phyloP scores from a whole-genome alignment of 2,888 invertebrate species.

The Drosophila recens region DNA sequence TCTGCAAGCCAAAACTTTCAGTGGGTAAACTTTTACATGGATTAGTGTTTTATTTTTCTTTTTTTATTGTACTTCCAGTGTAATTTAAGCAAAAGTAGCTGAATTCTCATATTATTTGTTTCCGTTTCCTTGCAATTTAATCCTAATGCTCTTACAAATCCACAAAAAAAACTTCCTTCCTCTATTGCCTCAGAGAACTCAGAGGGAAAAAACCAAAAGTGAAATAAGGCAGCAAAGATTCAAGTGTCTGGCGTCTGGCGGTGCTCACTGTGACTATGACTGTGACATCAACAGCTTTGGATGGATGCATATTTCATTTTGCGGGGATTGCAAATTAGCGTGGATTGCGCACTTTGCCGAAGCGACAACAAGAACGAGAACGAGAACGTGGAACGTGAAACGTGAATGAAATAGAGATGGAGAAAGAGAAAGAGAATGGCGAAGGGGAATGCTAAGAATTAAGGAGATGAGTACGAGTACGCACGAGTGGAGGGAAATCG shows the following conservation, averaged over 20 bases:
- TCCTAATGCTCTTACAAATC: conserved; percentile 14
- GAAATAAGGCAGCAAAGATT: conserved; percentile 41
- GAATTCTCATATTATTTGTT: background rate
- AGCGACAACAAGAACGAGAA: conserved; percentile 13
- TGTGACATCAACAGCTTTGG: conserved; percentile 29
- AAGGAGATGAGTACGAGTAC: conserved; percentile 5
- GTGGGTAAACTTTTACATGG: background rate
- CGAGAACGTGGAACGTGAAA: conserved; percentile 1
- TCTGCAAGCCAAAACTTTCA: background rate
- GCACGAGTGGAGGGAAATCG: conserved; percentile 33
- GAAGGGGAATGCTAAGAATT: conserved; percentile 3
- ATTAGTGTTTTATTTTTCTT: background rate
- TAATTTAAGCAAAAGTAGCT: background rate
- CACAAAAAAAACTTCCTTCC: conserved; percentile 26
- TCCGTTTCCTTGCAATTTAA: background rate
- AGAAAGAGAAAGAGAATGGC: background rate
- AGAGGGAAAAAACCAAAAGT: conserved; percentile 15
- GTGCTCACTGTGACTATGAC: background rate
- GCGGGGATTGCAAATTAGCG: conserved; percentile 73
- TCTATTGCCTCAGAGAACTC: background rate
- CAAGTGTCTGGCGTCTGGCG: conserved; percentile 23
- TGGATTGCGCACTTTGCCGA: conserved; percentile 70
- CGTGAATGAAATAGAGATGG: background rate
- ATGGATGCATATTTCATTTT: conserved; percentile 60
- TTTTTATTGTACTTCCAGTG: background rate